Conservation (phyloP, 1,140 invertebrate genomes). For the Onthophagus taurus region DNA sequence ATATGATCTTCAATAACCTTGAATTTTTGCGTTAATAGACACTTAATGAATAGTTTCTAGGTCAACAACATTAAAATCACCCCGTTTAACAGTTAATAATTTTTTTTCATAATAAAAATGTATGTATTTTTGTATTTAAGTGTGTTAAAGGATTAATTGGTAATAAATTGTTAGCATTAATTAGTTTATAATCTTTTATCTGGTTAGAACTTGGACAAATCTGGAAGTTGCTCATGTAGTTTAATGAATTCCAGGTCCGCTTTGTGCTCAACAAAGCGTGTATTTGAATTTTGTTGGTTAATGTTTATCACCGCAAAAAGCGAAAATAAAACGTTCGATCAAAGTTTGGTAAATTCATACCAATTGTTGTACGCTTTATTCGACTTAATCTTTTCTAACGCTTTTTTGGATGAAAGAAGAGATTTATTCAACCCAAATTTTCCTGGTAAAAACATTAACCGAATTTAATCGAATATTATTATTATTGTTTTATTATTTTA, state of each 20-base stretch:
- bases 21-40: too few species aligned
- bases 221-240: too few species aligned
- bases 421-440: slow-evolving; percentile 82
- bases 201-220: too few species aligned
- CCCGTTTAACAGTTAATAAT: too few species aligned
- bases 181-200: too few species aligned
- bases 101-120: slow-evolving; percentile 4
- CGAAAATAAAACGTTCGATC: slow-evolving; percentile 68
- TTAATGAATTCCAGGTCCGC: slow-evolving; percentile 44
- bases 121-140: neutral
- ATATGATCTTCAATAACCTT: too few species aligned
- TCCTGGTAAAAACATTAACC: too few species aligned
- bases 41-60: too few species aligned
- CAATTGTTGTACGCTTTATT: slow-evolving; percentile 84
- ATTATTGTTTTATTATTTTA: slow-evolving; percentile 31
- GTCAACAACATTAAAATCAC: too few species aligned
- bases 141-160: too few species aligned
- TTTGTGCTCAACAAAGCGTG: slow-evolving; percentile 64
- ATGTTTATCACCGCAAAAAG: slow-evolving; percentile 88
- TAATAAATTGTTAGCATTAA: too few species aligned
- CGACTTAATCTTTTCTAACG: slow-evolving; percentile 85
- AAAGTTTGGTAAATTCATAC: slow-evolving; percentile 91
- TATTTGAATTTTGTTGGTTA: slow-evolving; percentile 92
- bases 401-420: slow-evolving; percentile 64
- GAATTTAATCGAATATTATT: slow-evolving; percentile 11